These are phyloP conservation scores for Girardinus metallicus DNA, from an alignment of 2,797 vertebrate species.

Conservation along the genomic window DNA sequence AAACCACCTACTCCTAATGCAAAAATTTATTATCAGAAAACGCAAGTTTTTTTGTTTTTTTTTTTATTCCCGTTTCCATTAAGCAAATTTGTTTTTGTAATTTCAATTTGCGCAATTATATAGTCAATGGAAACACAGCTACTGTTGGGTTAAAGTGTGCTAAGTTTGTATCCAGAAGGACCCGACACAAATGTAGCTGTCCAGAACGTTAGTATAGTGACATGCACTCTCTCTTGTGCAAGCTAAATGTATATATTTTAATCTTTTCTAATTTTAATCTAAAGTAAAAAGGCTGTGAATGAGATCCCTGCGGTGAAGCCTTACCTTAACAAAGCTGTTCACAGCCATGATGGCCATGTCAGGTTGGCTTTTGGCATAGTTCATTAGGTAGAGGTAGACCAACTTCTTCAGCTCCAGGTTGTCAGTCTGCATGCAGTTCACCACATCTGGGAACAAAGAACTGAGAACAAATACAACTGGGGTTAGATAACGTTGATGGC, in stretches of 20 bases:
- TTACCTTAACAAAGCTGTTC: slow-evolving; percentile 99
- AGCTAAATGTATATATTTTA: neutral
- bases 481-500: neutral
- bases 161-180: neutral
- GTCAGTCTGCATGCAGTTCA: slow-evolving; percentile 99
- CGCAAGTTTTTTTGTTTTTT: too few relatives aligned
- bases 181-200: neutral
- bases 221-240: neutral
- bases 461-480: slow-evolving; percentile 63
- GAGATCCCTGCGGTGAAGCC: neutral
- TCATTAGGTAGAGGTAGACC: slow-evolving; percentile 98
- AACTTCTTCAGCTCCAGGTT: slow-evolving; percentile 98
- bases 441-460: slow-evolving; percentile 97
- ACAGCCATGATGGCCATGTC: slow-evolving; percentile 99
- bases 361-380: slow-evolving; percentile 98
- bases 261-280: neutral
- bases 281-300: neutral
- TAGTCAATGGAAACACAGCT: too few relatives aligned
- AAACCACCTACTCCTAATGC: too few relatives aligned
- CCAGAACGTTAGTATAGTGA: neutral
- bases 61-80: too few relatives aligned
- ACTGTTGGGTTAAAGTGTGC: neutral
- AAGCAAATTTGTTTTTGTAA: too few relatives aligned
- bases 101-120: too few relatives aligned
- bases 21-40: too few relatives aligned